Conservation (phyloP, 2,888 invertebrate genomes). For the Actias luna region DNA sequence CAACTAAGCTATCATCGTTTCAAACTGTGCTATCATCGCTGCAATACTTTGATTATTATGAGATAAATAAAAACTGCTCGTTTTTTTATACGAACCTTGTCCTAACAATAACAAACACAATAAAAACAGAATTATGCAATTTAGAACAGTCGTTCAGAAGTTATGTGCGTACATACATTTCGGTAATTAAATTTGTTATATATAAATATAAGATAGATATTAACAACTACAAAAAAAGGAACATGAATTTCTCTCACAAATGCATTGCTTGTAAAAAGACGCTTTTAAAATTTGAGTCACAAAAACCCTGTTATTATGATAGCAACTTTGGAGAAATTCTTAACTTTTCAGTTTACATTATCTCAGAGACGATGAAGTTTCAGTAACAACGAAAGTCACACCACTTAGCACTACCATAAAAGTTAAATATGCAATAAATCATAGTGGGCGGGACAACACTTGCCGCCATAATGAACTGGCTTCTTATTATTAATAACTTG, state of each 20-base stretch:
- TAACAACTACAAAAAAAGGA: too few relatives aligned
- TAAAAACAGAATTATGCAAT: too few relatives aligned
- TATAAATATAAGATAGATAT: too few relatives aligned
- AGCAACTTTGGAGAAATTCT: slow-evolving; percentile 57
- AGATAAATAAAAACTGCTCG: too few relatives aligned
- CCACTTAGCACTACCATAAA: slow-evolving; percentile 76
- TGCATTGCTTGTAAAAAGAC: slow-evolving; percentile 10
- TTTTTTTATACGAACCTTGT: too few relatives aligned
- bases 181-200: too few relatives aligned
- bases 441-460: slow-evolving; percentile 57
- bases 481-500: slow-evolving; percentile 52
- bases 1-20: too few relatives aligned
- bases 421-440: slow-evolving; percentile 77
- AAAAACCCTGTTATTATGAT: slow-evolving; percentile 28
- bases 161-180: too few relatives aligned
- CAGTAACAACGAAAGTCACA: slow-evolving; percentile 39
- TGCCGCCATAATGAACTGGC: slow-evolving; percentile 59
- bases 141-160: too few relatives aligned
- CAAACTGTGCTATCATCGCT: too few relatives aligned
- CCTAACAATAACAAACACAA: too few relatives aligned
- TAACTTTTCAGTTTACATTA: slow-evolving; percentile 72
- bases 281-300: slow-evolving; percentile 11
- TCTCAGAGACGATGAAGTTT: slow-evolving; percentile 57
- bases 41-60: too few relatives aligned
- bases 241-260: neutral